Conservation (phyloP, 2,797 vertebrate species). For the Yasuhikotakia modesta region DNA sequence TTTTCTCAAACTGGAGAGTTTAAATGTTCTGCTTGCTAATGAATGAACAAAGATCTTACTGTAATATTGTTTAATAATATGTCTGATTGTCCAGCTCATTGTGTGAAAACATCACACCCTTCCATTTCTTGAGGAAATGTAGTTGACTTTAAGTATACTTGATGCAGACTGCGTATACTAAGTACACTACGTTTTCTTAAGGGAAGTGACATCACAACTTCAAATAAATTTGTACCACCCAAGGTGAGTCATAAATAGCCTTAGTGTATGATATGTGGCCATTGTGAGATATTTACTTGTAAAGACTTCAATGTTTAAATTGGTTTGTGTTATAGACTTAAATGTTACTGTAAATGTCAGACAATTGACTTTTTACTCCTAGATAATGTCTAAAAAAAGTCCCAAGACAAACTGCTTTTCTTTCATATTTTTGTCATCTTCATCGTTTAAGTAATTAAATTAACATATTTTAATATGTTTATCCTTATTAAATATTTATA, state of each 20-base stretch:
- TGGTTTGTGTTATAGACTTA: not conserved
- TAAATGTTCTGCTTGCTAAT: not conserved
- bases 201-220: conserved; percentile 53
- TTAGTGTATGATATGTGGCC: not conserved
- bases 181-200: conserved; percentile 83
- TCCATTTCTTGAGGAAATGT: conserved; percentile 77
- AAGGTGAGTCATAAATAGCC: not conserved
- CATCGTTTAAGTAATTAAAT: too few relatives aligned
- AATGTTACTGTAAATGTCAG: not conserved
- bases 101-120: conserved; percentile 29
- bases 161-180: conserved; percentile 76
- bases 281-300: not conserved
- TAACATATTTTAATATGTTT: not conserved
- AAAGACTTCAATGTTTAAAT: not conserved
- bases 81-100: not conserved
- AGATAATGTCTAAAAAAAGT: not conserved
- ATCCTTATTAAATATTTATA: not conserved
- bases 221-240: not conserved
- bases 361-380: not conserved
- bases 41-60: not conserved
- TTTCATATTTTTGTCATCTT: not conserved
- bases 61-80: not conserved
- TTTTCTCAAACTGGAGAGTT: not conserved
- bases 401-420: not conserved
- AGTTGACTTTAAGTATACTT: conserved; percentile 83